Evolutionary conservation across 2,888 invertebrate species (phyloP), one percentile per base, ranked within the genome.

Genomic region (Rhingia campestris): DNA sequence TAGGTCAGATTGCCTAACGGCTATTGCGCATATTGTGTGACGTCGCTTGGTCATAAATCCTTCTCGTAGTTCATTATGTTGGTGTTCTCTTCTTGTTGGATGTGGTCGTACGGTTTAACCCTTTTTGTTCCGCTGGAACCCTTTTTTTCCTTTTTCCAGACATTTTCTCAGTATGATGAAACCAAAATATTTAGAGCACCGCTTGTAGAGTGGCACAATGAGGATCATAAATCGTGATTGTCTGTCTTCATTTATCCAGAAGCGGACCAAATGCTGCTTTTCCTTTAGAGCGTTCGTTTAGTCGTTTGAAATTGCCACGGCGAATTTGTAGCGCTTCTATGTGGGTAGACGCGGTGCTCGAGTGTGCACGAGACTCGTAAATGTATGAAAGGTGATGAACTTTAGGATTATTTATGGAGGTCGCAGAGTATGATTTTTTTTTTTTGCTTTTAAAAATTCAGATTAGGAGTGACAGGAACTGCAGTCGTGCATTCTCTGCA

Each of bases 111-210:
- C 80, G 80, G 82, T 80, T 74, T 69, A 74, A 80, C 80, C 79
- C 74, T 74, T 74, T 82, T 84, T 45, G 77, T 43, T 49, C 66
- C 54, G 77, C 72, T 45, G 56, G 9, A 54, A 69, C 47, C 82
- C 80, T 67, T 79, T 58, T 39, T 4, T 30, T 45, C 45, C 12
- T 45, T 45, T 45, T 10, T 45, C 9, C 37, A 4, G 12, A 9
- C 9, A 10, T 10, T n/a, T 5, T 9, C 67, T 7, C 66, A 33
- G 74, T 47, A 35, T 39, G 56, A 35, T 14, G 35, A 49, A 87
- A 87, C 87, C 88, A 87, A 90, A 90, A 90, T 90, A 90, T 90
- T 90, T 90, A 87, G 88, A 89, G 81, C 84, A 86, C 63, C 84
- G 49, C 86, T 80, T 72, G 63, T 79, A 39, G 87, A 87, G 87